Evolutionary conservation across 2,113 vertebrate genomes (phyloP), one percentile per base, ranked within the genome.

Genomic region (Bubo scandiacus): DNA sequence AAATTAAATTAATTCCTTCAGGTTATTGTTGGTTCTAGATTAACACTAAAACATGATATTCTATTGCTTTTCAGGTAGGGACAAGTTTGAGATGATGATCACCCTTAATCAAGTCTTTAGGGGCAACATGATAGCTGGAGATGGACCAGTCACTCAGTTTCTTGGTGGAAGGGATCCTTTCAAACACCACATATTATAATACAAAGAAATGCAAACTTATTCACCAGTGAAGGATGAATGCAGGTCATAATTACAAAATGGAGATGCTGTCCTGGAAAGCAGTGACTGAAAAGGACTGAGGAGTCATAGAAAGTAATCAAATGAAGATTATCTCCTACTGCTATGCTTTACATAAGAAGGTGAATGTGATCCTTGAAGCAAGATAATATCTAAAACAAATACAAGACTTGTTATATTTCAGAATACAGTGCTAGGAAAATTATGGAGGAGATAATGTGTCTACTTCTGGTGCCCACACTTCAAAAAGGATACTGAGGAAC

Each of bases 311-410:
- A 92, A 77, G 55, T 73, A 88, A 94, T 80, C 75, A 86, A 66
- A 90, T 58, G 8, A 94, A 74, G 49, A 88, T 58, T 80, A 93
- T 61, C 27, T 81, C 71, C 58, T 90, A 22, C 34, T 86, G 75
- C 1, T 15, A 62, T 32, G 67, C 29, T 88, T 82, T 78, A 70
- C 42, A 19, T 77, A 77, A 86, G 51, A 93, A 25, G 40, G 34
- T 66, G 88, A 93, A 57, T 83, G 45, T 10, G 73, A 73, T 73
- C 51, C 55, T 73, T 92, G 38, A 80, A 90, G 65, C 25, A 74
- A 45, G 71, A 61, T 68, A 88, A 73, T 86, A 94, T 40, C 58
- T 82, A 73, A 77, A 93, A 52, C 27, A 90, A 95, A 92, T n/a
- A 59, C 32, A 85, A 45, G 66, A 78, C 11, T 73, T 77, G 57